phyloP scores from a whole-genome alignment of 2,888 invertebrate species.

The Lamellibrachia columna region DNA sequence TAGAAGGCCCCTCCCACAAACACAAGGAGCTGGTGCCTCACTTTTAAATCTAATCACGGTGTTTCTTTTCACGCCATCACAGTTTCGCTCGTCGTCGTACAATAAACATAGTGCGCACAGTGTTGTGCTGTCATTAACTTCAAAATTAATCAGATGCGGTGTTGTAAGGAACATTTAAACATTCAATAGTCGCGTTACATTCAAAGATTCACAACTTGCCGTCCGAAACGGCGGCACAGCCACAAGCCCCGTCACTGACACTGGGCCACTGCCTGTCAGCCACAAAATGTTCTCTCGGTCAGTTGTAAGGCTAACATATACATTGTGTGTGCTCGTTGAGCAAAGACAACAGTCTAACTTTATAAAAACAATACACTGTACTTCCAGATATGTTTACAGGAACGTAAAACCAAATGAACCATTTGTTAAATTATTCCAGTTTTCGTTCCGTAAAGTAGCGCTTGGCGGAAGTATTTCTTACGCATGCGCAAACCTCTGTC shows the following conservation, averaged over 20 bases:
- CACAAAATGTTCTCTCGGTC: background rate
- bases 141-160: background rate
- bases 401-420: background rate
- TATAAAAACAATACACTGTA: background rate
- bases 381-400: background rate
- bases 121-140: background rate
- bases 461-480: background rate
- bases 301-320: background rate
- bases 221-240: background rate
- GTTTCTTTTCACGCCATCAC: background rate
- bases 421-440: background rate
- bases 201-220: background rate
- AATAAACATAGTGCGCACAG: background rate
- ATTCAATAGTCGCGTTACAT: background rate
- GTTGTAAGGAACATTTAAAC: background rate
- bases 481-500: background rate
- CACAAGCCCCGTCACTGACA: background rate
- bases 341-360: background rate
- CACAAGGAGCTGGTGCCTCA: background rate
- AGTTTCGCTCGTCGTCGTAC: background rate
- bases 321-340: background rate
- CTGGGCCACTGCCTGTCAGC: slow-evolving; percentile 2
- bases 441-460: background rate
- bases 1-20: background rate
- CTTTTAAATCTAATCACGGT: background rate